Evolutionary conservation across 2,888 invertebrate species (phyloP).

Genomic region (Rapana venosa): DNA sequence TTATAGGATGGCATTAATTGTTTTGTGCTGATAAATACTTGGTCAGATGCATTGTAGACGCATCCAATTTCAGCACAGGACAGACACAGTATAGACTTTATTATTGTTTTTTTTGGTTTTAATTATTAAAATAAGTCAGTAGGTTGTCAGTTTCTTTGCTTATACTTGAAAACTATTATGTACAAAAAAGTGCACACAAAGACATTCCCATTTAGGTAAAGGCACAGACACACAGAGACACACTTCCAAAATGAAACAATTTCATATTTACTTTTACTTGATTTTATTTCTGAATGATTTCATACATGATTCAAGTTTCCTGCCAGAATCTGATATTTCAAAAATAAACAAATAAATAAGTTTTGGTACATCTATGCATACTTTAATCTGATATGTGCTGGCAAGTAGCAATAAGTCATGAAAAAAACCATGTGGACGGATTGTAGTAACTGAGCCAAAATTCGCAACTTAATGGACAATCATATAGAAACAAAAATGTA

Average conservation of each 20-base stretch:
- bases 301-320: background rate
- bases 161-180: too few relatives aligned
- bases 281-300: background rate
- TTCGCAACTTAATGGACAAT: background rate
- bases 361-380: constrained; percentile 20
- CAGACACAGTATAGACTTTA: too few relatives aligned
- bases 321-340: background rate
- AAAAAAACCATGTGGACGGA: constrained; percentile 3
- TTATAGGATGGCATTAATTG: too few relatives aligned
- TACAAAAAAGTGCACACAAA: too few relatives aligned
- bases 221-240: background rate
- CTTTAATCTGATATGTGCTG: constrained; percentile 11
- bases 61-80: too few relatives aligned
- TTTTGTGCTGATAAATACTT: too few relatives aligned
- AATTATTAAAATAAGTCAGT: too few relatives aligned
- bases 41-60: too few relatives aligned
- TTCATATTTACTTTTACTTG: background rate
- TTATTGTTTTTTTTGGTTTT: too few relatives aligned
- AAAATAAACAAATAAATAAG: constrained; percentile 11
- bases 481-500: background rate
- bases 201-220: background rate
- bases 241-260: background rate
- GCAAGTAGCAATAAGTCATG: background rate
- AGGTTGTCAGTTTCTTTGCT: too few relatives aligned
- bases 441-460: background rate